These are phyloP conservation scores for Bombus sibiricus DNA, from an alignment of 1,140 invertebrate species.

Conservation along the genomic window DNA sequence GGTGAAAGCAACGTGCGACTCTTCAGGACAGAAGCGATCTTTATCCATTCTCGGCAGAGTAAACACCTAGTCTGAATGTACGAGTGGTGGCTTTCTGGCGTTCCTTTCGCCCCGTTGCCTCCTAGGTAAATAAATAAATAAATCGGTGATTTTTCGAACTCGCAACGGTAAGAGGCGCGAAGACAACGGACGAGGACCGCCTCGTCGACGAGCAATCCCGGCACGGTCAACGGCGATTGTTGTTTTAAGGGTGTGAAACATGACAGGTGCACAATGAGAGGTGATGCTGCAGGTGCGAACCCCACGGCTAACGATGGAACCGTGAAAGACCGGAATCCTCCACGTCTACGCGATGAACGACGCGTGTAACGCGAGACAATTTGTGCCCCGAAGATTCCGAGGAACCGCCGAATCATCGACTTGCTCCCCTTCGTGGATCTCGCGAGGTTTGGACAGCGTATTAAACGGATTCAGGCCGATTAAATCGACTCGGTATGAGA, in stretches of 20 bases:
- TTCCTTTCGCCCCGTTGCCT: slow-evolving; percentile 15
- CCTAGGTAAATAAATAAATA: slow-evolving; percentile 73
- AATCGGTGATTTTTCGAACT: slow-evolving; percentile 60
- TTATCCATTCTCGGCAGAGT: slow-evolving; percentile 77
- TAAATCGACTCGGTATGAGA: not conserved
- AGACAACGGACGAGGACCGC: slow-evolving; percentile 26
- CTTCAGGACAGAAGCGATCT: slow-evolving; percentile 55
- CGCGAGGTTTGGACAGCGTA: not conserved
- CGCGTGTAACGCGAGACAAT: slow-evolving; percentile 63
- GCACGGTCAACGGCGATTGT: slow-evolving; percentile 77
- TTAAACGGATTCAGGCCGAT: not conserved
- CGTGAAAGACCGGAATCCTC: slow-evolving; percentile 60
- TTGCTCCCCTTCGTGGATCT: not conserved
- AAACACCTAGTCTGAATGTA: slow-evolving; percentile 67
- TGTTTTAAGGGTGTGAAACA: slow-evolving; percentile 82
- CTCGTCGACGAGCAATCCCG: slow-evolving; percentile 64
- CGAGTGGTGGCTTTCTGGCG: slow-evolving; percentile 44
- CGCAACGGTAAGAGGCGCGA: slow-evolving; percentile 19
- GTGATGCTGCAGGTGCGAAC: slow-evolving; percentile 80
- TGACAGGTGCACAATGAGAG: slow-evolving; percentile 80
- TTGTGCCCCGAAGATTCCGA: slow-evolving; percentile 59
- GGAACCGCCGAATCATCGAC: slow-evolving; percentile 63
- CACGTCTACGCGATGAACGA: slow-evolving; percentile 28
- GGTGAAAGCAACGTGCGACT: not conserved
- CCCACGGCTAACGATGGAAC: slow-evolving; percentile 53